Conservation (phyloP, 2,113 vertebrate genomes). For the Pomatorhinus ruficollis region DNA sequence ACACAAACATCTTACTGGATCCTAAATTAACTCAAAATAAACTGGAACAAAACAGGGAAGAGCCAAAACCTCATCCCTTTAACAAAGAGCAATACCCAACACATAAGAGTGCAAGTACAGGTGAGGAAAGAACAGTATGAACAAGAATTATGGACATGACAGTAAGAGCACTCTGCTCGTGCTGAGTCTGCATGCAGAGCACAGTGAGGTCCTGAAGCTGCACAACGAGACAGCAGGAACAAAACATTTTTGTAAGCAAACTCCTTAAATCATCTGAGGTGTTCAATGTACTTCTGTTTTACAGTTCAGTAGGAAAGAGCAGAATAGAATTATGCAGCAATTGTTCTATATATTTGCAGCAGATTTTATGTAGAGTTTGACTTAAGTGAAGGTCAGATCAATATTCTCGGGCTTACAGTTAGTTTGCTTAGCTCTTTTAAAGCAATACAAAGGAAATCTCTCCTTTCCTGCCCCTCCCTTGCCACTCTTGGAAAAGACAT, state of each 20-base stretch:
- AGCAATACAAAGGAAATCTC: slow-evolving; percentile 12
- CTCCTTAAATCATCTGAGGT: not conserved
- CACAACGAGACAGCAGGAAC: not conserved
- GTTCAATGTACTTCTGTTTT: slow-evolving; percentile 1
- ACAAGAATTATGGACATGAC: not conserved
- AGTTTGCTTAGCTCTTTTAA: not conserved
- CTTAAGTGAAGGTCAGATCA: slow-evolving; percentile 26
- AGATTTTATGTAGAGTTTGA: not conserved
- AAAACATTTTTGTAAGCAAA: not conserved
- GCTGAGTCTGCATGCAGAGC: not conserved
- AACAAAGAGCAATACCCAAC: not conserved
- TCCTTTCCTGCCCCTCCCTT: slow-evolving; percentile 40
- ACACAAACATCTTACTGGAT: not conserved
- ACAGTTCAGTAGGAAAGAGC: not conserved
- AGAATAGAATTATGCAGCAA: not conserved
- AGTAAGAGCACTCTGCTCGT: not conserved
- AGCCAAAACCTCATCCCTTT: not conserved
- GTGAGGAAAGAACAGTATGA: not conserved
- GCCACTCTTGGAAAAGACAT: slow-evolving; percentile 3
- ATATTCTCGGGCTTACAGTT: not conserved
- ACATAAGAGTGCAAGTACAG: not conserved
- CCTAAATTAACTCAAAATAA: not conserved
- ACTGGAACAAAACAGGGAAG: not conserved
- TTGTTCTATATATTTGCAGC: not conserved
- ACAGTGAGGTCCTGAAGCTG: not conserved